A percentile compares a stretch with the other conserved stretches of the same genome.
Evolutionary conservation across 37 sponge, comb jelly and placozoan genomes (phyloP).

Genomic region (Ephydatia muelleri): DNA sequence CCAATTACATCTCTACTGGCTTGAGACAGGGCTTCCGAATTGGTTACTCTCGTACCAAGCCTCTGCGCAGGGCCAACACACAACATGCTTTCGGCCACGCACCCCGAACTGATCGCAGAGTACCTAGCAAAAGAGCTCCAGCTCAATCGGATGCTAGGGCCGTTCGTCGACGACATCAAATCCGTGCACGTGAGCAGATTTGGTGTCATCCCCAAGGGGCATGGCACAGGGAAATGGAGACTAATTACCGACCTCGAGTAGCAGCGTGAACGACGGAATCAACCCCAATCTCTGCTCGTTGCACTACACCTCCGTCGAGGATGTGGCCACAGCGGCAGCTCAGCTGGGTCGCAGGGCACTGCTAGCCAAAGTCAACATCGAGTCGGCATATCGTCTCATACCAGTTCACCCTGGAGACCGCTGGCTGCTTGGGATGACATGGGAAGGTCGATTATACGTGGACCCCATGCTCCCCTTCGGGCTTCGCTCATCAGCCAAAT

Average conservation of each 20-base stretch:
- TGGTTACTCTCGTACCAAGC: neutral
- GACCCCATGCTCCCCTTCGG: conserved; percentile 20
- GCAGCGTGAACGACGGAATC: conserved; percentile 36
- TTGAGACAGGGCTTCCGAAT: neutral
- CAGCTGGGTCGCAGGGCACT: neutral
- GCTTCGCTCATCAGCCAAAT: conserved; percentile 19
- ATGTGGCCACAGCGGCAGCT: conserved; percentile 1
- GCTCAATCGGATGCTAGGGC: neutral
- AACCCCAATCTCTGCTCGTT: neutral
- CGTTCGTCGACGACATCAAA: neutral
- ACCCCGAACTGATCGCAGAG: conserved; percentile 8
- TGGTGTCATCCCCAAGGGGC: conserved; percentile 33
- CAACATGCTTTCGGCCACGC: conserved; percentile 15
- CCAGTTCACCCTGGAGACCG: conserved; percentile 23
- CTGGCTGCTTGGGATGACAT: conserved; percentile 20
- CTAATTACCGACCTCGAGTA: conserved; percentile 24
- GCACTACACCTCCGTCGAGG: conserved; percentile 22
- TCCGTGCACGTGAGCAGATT: conserved; percentile 13
- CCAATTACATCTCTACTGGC: neutral
- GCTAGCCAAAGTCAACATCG: conserved; percentile 29
- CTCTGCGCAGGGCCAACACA: neutral
- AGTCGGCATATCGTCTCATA: conserved; percentile 17
- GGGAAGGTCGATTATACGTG: conserved; percentile 9
- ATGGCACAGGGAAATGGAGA: conserved; percentile 15
- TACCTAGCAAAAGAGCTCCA: conserved; percentile 1